Conservation (phyloP, 2,888 invertebrate species). For the Macrophya annulata region DNA sequence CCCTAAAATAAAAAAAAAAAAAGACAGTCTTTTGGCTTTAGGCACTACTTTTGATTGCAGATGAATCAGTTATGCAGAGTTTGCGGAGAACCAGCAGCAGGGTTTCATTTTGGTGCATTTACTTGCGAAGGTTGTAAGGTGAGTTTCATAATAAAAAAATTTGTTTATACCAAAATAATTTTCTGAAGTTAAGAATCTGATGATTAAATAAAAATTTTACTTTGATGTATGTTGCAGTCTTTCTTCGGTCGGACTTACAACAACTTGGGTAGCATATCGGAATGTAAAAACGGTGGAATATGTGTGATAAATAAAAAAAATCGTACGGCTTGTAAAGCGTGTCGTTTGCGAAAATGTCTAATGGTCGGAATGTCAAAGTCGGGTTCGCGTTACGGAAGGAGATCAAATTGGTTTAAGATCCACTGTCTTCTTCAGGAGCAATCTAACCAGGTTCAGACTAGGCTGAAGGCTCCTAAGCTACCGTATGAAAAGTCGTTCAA, state of each 20-base stretch:
- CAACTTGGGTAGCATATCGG: slow-evolving; percentile 80
- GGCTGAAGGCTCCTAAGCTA: slow-evolving; percentile 72
- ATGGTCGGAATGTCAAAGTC: slow-evolving; percentile 82
- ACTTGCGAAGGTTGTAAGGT: slow-evolving; percentile 78
- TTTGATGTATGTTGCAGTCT: slow-evolving; percentile 74
- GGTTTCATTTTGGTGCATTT: slow-evolving; percentile 77
- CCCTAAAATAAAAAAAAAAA: background rate
- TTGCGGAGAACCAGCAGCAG: slow-evolving; percentile 77
- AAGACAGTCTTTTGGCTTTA: background rate
- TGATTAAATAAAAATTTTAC: background rate
- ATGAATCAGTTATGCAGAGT: slow-evolving; percentile 78
- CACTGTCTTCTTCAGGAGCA: slow-evolving; percentile 83
- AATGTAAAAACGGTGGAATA: slow-evolving; percentile 82
- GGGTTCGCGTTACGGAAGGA: slow-evolving; percentile 81
- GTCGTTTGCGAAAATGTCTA: slow-evolving; percentile 81
- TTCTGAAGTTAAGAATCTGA: background rate
- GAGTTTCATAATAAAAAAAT: slow-evolving; percentile 57
- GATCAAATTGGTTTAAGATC: slow-evolving; percentile 83
- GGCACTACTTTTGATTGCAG: slow-evolving; percentile 67
- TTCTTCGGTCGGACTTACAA: slow-evolving; percentile 83
- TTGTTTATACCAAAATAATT: too few species aligned
- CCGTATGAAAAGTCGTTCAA: slow-evolving; percentile 73
- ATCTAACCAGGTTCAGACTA: slow-evolving; percentile 73
- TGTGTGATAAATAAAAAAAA: slow-evolving; percentile 83
- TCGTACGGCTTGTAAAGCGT: slow-evolving; percentile 82